Base-by-base conservation (phyloP, 1,140 invertebrate genomes). In the Holcopasites calliopsidis region DNA sequence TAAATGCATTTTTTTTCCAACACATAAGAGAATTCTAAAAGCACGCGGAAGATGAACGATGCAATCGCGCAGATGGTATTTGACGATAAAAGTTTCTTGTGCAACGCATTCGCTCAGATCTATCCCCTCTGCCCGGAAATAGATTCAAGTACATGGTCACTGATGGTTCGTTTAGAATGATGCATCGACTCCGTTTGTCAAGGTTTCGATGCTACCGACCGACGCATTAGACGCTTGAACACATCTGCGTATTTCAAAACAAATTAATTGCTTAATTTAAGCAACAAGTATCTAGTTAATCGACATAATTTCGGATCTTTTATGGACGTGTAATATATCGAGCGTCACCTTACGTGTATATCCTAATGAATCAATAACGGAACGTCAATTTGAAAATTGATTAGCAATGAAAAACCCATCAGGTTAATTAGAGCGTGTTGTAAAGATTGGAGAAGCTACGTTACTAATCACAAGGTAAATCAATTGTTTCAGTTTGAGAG, bases 101-200 rank as follows among this genome's bases (percentile, higher is more conserved):
- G 70, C 70, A 73, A 73, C 70, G 58, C 26, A 35, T 28, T n/a
- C 50, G 16, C 18, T 18, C 66, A n/a, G 26, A 55, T 16, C 33
- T 35, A 38, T 61, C 54, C 62, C 13, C 65, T 23, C n/a, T n/a
- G n/a, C 23, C 38, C 70, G 70, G 60, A 65, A 73, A 73, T 73
- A 65, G 70, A 65, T 65, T 65, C 70, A 65, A 73, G 70, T 65
- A 73, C 49, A 64, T 55, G 60, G 70, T 40, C 70, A 65, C 49
- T 18, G 60, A 28, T 31, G 60, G 49, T 44, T 65, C 18, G 52
- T 31, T 73, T 44, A n/a, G 35, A 73, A 73, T 73, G 64, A 73
- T 65, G 60, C 70, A 73, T 73, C 70, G 60, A 35, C 49, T 65
- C 49, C 26, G 7, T 52, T 49, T 38, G 1, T 31, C 58, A 52